Evolutionary conservation across 2,113 vertebrate genomes (phyloP).

Genomic region (Aythya baeri): DNA sequence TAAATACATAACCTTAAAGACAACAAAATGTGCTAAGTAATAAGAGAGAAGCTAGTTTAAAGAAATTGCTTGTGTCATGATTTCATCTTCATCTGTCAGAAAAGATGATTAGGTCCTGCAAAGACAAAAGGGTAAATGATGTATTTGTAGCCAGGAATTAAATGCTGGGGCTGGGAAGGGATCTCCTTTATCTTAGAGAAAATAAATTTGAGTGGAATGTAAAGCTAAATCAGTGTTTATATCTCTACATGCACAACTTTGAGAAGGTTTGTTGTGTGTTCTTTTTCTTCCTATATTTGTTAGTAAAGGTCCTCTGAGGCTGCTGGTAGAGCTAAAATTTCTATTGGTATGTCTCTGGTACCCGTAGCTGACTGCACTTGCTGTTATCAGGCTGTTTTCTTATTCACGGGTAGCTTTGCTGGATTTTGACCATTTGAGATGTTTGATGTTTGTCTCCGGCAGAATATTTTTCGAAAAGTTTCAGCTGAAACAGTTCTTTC

Average conservation of each 20-base stretch:
- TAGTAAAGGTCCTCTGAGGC: neutral
- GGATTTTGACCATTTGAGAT: neutral
- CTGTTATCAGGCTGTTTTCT: neutral
- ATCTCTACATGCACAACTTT: neutral
- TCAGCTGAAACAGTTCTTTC: conserved; percentile 23
- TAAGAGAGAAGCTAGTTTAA: conserved; percentile 12
- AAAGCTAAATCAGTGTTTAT: neutral
- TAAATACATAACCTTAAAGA: conserved; percentile 38
- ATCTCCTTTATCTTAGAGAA: neutral
- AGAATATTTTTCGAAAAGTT: neutral
- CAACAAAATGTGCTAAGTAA: neutral
- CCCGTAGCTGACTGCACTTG: neutral
- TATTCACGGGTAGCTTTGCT: neutral
- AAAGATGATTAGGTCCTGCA: conserved; percentile 22
- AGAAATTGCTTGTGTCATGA: conserved; percentile 16
- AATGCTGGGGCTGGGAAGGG: neutral
- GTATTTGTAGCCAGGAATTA: neutral
- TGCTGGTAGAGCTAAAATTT: neutral
- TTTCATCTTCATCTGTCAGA: neutral
- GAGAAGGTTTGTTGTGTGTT: neutral
- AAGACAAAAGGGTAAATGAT: conserved; percentile 18
- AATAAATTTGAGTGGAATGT: neutral
- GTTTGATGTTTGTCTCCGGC: neutral
- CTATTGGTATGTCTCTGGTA: neutral
- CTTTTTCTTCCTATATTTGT: neutral